A percentile compares a stretch with the other conserved stretches of the same genome.
Conservation (phyloP, 2,113 vertebrate genomes). For the Odontesthes bonariensis region DNA sequence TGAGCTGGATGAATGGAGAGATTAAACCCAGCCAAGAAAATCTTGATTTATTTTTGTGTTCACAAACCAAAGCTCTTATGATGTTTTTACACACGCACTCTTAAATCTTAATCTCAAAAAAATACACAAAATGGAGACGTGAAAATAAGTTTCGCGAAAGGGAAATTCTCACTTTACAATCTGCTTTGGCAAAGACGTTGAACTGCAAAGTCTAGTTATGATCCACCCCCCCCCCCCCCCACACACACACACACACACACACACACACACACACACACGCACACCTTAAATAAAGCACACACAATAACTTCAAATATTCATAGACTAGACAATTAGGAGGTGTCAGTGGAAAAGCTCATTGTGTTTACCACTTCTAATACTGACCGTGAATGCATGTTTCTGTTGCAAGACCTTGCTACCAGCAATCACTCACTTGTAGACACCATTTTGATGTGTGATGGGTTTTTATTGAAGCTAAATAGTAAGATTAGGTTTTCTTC, state of each 20-base stretch:
- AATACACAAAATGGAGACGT: neutral
- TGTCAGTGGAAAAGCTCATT: too few species aligned
- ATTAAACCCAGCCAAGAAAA: neutral
- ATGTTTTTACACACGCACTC: neutral
- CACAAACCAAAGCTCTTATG: neutral
- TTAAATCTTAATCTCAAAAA: too few species aligned
- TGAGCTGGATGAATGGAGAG: slow-evolving; percentile 56
- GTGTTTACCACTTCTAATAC: too few species aligned
- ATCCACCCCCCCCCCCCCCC: too few species aligned
- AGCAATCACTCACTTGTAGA: neutral
- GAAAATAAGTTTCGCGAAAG: neutral
- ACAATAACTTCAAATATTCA: neutral
- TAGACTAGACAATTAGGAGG: neutral
- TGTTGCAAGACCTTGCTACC: neutral
- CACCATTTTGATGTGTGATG: neutral
- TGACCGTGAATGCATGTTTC: too few species aligned
- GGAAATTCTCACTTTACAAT: neutral
- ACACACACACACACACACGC: too few species aligned
- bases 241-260: too few species aligned
- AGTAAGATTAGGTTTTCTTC: slow-evolving; percentile 5
- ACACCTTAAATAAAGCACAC: too few species aligned
- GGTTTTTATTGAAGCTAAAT: neutral
- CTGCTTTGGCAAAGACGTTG: neutral
- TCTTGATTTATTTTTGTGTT: neutral
- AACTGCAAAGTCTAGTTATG: neutral